Evolutionary conservation across 1,140 invertebrate genomes (phyloP), one percentile per base, ranked within the genome.

Genomic region (Nymphalis io): DNA sequence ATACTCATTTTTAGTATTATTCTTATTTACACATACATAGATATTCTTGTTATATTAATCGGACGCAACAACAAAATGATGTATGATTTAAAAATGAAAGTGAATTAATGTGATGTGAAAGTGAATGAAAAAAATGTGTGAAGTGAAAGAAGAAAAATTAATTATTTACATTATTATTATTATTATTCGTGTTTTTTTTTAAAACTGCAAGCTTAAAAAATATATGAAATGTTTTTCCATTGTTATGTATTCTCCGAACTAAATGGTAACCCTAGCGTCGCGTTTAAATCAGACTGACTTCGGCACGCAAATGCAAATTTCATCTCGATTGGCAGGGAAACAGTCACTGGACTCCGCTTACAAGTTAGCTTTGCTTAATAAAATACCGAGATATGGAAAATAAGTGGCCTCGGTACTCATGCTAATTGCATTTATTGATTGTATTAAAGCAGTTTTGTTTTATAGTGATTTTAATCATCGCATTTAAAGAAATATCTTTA

Each of bases 231-330:
- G 3, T 53, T 1, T 3, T 53, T 23, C 3, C 11, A 12, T 53
- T 33, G 27, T 33, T 8, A 27, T 27, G 11, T 20, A 51, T 51
- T 51, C 13, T 12, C 51, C 15, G 21, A 55, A 55, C 38, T 20
- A 59, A 59, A 48, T 62, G 40, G 51, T 44, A 40, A 42, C 53
- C 55, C 39, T 58, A 27, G 15, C 13, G 70, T 63, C 23, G n/a
- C 21, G 27, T 83, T 84, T 81, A 80, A 82, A 81, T 79, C 73
- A 70, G 71, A 53, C 61, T 61, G 68, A 74, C 67, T 72, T 70
- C 51, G 58, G 68, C 74, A 78, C 73, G 78, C 79, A 80, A 82
- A 85, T 83, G 80, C 79, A 82, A 85, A 85, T 85, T 83, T 78
- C 71, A 80, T 82, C 81, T 82, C 79, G 80, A 81, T 79, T 75